These are phyloP conservation scores for Andrena camellia DNA, from an alignment of 2,888 invertebrate genomes.

Conservation along the genomic window DNA sequence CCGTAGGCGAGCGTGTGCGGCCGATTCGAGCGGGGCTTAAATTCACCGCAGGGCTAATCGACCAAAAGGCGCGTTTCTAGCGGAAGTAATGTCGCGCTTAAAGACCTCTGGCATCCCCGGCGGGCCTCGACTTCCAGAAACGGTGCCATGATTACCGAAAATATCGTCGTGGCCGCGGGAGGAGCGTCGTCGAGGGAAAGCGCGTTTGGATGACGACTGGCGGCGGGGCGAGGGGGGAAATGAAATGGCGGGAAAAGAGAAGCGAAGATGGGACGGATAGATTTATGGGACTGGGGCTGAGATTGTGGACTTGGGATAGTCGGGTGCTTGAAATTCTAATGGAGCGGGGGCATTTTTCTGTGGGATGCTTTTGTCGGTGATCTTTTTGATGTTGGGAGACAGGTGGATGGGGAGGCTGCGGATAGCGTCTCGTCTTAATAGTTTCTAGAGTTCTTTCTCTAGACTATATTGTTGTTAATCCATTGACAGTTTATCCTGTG, in stretches of 20 bases:
- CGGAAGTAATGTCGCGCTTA: constrained; percentile 79
- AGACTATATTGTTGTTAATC: too few species aligned
- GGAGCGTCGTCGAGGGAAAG: constrained; percentile 19
- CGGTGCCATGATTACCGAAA: constrained; percentile 70
- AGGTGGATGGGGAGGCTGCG: too few species aligned
- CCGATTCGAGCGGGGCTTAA: constrained; percentile 77
- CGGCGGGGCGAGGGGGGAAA: not conserved
- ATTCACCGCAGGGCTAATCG: constrained; percentile 82
- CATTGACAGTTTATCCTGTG: too few species aligned
- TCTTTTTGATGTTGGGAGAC: too few species aligned
- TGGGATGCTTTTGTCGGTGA: too few species aligned
- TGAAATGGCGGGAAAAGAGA: constrained; percentile 6
- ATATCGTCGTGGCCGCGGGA: constrained; percentile 57
- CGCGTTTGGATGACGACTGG: not conserved
- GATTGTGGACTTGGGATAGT: not conserved
- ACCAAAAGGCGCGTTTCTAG: constrained; percentile 79
- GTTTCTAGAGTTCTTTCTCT: too few species aligned
- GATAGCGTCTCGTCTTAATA: too few species aligned
- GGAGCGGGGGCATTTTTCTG: too few species aligned
- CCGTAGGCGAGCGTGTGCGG: constrained; percentile 43
- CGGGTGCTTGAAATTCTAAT: too few species aligned
- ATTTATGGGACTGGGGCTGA: not conserved
- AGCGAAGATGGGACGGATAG: not conserved
- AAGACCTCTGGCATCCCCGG: constrained; percentile 42
- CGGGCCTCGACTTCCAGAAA: constrained; percentile 37